Evolutionary conservation across 2,888 invertebrate genomes (phyloP).

Genomic region (Athalia circularis): DNA sequence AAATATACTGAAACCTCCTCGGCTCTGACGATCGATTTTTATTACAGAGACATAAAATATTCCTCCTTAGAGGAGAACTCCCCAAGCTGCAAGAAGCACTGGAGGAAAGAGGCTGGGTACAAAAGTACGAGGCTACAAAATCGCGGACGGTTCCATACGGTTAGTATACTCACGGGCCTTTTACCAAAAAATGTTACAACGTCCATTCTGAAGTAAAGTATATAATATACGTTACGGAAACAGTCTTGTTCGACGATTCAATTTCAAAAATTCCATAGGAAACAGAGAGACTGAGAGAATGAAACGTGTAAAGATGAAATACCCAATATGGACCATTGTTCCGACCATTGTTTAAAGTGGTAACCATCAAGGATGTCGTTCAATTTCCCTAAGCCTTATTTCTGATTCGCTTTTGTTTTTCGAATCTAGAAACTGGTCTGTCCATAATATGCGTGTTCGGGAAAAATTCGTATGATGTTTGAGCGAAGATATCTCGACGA

Average conservation of each 20-base stretch:
- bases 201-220: background rate
- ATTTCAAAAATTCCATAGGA: too few species aligned
- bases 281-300: too few species aligned
- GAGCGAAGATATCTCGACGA: background rate
- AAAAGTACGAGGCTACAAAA: constrained; percentile 67
- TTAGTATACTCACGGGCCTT: constrained; percentile 51
- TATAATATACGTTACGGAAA: background rate
- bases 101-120: constrained; percentile 67
- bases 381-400: too few species aligned
- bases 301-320: too few species aligned
- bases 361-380: too few species aligned
- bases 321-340: too few species aligned
- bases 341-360: too few species aligned
- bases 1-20: background rate
- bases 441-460: background rate
- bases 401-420: background rate
- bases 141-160: constrained; percentile 68
- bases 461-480: background rate
- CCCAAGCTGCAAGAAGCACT: constrained; percentile 66
- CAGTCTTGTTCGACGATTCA: too few species aligned
- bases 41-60: constrained; percentile 65
- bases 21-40: background rate
- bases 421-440: too few species aligned
- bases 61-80: constrained; percentile 67
- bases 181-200: background rate